A percentile compares a stretch with the other conserved stretches of the same genome.
phyloP scores from a whole-genome alignment of 2,888 invertebrate genomes.

The Phymatocera aterrima region DNA sequence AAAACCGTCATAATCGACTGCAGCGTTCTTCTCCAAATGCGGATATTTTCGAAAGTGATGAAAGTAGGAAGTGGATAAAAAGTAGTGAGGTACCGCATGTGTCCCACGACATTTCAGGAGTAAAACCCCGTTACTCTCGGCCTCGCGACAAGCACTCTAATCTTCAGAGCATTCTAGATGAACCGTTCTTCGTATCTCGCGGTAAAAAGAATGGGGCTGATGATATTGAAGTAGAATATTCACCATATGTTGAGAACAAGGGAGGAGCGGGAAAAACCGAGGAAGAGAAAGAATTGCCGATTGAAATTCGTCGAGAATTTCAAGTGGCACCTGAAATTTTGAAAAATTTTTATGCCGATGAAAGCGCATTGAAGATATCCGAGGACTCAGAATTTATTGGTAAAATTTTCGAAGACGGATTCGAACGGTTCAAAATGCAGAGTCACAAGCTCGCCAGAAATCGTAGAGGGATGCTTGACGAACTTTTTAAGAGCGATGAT shows the following conservation, averaged over 20 bases:
- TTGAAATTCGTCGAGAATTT: neutral
- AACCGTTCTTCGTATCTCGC: slow-evolving; percentile 60
- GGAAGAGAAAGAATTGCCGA: neutral
- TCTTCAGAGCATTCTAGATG: slow-evolving; percentile 56
- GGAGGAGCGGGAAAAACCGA: neutral
- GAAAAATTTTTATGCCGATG: neutral
- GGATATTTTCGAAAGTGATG: neutral
- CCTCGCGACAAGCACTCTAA: slow-evolving; percentile 58
- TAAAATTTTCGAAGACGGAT: neutral
- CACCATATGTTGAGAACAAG: neutral
- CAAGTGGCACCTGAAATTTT: neutral
- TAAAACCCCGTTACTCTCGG: slow-evolving; percentile 44
- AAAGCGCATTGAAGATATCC: neutral
- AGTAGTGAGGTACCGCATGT: neutral
- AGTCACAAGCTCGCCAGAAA: slow-evolving; percentile 45
- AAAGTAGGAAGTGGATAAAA: neutral
- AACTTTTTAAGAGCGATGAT: slow-evolving; percentile 56
- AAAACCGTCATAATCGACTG: neutral
- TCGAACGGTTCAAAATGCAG: neutral
- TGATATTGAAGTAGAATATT: neutral
- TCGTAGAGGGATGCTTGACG: slow-evolving; percentile 56
- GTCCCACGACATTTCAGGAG: neutral
- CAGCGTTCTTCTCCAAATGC: neutral
- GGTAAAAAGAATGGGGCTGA: slow-evolving; percentile 55
- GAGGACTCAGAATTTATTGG: neutral